Base-by-base conservation (phyloP, 2,113 vertebrate genomes). In the Caranx melampygus region DNA sequence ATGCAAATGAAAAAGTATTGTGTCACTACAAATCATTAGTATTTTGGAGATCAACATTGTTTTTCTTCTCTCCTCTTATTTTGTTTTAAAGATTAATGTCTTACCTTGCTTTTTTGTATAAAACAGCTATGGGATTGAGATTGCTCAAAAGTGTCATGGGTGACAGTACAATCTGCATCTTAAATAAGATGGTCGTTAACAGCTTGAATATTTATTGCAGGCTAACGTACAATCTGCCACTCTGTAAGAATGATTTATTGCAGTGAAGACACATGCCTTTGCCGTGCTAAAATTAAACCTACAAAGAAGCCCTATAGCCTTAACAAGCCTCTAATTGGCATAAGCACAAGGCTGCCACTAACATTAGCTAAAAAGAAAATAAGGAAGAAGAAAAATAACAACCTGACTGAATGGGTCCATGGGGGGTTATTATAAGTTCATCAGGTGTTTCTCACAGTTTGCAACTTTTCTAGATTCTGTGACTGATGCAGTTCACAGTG, bases 371-470 rank as follows among this genome's bases (percentile, higher is more conserved):
- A 42, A 64, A 34, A 58, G 4, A 62, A 31, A 62, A 26, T 26
- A 26, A 26, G 14, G 11, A 12, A 14, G 49, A 40, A 63, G n/a
- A 62, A 20, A 16, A 13, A 11, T 42, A 40, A 12, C 45, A 45
- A 54, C 18, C 10, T 31, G 42, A 21, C 18, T 63, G 6, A 45
- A 62, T 42, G 26, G 4, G 26, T 15, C 40, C 37, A 26, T 5
- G 3, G 13, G 11, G 16, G 62, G 20, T 45, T 16, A 10, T 31
- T 34, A 26, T 51, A 64, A 69, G 71, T 79, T 60, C 31, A 74
- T 70, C 20, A 14, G 33, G 26, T 80, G 13, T 71, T 78, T 78
- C 61, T 42, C 26, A 66, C n/a, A 33, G 21, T 44, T 13, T 70
- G 21, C 11, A 37, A 68, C 44, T 54, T 54, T 51, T 71, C 51